Percentiles rank a stretch among this genome's conserved stretches.
Evolutionary conservation across 2,113 vertebrate species (phyloP).

Genomic region (Odobenus rosmarus): DNA sequence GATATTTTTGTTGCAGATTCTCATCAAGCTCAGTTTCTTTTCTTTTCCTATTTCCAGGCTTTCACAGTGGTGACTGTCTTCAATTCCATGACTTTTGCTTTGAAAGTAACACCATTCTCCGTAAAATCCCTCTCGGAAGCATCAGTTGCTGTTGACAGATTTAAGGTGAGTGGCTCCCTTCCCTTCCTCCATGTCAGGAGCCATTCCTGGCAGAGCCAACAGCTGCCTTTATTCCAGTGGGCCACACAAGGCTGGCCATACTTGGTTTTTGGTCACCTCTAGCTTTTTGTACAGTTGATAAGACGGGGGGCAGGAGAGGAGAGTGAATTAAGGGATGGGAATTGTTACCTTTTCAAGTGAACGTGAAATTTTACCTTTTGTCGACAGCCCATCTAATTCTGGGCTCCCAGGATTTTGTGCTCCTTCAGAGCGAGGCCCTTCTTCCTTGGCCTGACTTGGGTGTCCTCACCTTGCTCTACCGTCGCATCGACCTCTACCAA

Average conservation of each 20-base stretch:
- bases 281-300: not conserved
- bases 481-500: not conserved
- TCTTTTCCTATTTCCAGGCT: conserved; percentile 85
- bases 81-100: conserved; percentile 97
- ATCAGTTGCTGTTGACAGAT: conserved; percentile 93
- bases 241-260: not conserved
- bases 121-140: conserved; percentile 96
- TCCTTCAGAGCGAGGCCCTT: not conserved
- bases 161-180: conserved; percentile 89
- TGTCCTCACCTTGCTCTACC: not conserved
- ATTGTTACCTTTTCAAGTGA: conserved; percentile 8
- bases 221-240: not conserved
- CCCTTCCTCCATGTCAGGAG: not conserved
- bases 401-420: not conserved
- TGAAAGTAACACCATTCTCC: conserved; percentile 96
- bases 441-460: not conserved
- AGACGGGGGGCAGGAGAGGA: not conserved
- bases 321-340: not conserved
- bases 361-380: not conserved
- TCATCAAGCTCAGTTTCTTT: not conserved
- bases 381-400: not conserved
- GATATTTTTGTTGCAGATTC: not conserved
- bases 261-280: not conserved
- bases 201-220: not conserved
- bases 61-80: conserved; percentile 97